Evolutionary conservation across 2,113 vertebrate genomes (phyloP).

Genomic region (Pangasianodon hypophthalmus): DNA sequence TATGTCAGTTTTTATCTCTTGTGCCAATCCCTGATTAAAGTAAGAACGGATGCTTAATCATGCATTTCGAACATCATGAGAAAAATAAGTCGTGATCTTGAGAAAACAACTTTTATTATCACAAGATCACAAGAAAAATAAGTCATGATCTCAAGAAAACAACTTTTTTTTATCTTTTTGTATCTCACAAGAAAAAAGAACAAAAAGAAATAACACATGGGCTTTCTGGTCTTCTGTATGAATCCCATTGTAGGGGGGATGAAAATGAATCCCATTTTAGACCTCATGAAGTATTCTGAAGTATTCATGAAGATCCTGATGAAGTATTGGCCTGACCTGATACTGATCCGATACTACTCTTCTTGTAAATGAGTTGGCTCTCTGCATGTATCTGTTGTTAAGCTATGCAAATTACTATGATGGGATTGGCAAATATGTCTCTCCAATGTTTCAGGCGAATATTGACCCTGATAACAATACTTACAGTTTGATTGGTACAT

Average conservation of each 20-base stretch:
- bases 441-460: background rate
- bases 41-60: background rate
- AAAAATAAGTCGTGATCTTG: background rate
- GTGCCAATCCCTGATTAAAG: background rate
- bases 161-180: background rate
- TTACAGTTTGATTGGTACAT: background rate
- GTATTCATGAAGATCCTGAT: no score
- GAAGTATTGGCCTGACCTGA: background rate
- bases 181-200: background rate
- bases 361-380: background rate
- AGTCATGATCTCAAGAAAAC: background rate
- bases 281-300: background rate
- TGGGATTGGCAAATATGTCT: background rate
- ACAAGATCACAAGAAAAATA: background rate
- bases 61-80: background rate
- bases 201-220: background rate
- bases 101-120: background rate
- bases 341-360: background rate
- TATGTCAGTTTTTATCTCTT: background rate
- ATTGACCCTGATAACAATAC: background rate
- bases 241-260: no score
- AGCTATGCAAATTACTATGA: background rate
- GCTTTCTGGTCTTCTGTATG: background rate
- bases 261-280: background rate
- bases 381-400: background rate